Evolutionary conservation across 92 coral and sea anemone genomes (phyloP), one percentile per base, ranked within the genome.

Genomic region (Parazoanthus atlanticus): DNA sequence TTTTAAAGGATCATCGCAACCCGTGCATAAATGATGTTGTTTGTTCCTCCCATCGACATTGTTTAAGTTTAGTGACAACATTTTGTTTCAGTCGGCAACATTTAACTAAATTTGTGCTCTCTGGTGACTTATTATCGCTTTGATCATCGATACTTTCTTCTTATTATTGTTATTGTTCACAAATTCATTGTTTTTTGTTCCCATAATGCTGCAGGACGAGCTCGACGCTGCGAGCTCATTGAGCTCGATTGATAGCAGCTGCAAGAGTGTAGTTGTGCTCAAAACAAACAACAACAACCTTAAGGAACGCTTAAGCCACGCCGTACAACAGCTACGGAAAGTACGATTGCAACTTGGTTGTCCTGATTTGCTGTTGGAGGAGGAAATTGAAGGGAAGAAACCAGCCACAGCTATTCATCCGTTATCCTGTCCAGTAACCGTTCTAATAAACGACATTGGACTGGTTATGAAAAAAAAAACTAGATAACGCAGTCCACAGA

Each of bases 361-460:
- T 19, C 65, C 65, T 56, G 65, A 56, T 56, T 56, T 56, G 65
- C 11, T 56, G 65, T 56, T 56, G 65, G 23, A 43, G 49, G 49
- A 43, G 49, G 49, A 56, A 21, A 56, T 56, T 56, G 65, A 56
- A 56, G 65, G 65, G 11, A 56, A 56, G 8, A 56, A 56, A 56
- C 65, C 1, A 56, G 65, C 65, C 65, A 23, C 65, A 56, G 65
- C 3, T 56, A 56, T 56, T 56, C 23, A 88, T 61, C 91, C 93
- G n/a, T 76, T 88, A 25, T 91, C 81, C 26, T 75, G 89, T 58
- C 91, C 86, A 54, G 64, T 88, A 2, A 88, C 91, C 29, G 89
- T 91, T 23, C 66, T 89, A 10, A 80, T 82, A 80, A 91, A 89
- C 66, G 92, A 91, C 81, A 91, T 91, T 25, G 81, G 79, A 34